Conservation (phyloP, 53 echinoderm and acorn worm genomes). For the Echinometra lucunter region DNA sequence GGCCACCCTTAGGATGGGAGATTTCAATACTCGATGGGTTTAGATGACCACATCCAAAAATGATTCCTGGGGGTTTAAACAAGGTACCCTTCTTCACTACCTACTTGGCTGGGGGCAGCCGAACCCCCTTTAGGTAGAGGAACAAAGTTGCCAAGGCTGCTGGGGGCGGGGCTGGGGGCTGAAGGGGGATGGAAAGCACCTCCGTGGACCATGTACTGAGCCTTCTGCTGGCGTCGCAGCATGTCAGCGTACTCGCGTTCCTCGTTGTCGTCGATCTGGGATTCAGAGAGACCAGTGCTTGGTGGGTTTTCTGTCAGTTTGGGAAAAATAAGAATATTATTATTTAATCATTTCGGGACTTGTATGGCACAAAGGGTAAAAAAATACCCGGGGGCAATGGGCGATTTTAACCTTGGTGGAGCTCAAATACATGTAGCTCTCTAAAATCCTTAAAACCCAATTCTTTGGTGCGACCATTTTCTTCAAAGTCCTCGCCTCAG, state of each 20-base stretch:
- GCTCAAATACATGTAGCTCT: no score
- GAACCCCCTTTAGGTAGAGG: slow-evolving; percentile 78
- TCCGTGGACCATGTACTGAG: slow-evolving; percentile 40
- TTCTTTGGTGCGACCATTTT: no score
- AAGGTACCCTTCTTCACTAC: slow-evolving; percentile 89
- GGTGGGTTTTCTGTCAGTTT: slow-evolving; percentile 65
- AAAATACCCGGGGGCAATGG: no score
- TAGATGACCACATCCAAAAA: not conserved
- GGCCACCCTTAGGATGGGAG: no score
- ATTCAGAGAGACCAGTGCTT: slow-evolving; percentile 74
- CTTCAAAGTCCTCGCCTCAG: no score
- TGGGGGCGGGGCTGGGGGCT: slow-evolving; percentile 73
- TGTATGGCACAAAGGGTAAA: no score
- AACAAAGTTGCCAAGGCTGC: slow-evolving; percentile 90
- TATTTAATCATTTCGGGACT: no score
- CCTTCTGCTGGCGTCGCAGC: slow-evolving; percentile 77
- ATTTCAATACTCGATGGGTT: no score
- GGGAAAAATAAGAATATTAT: not conserved
- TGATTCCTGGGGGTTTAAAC: slow-evolving; percentile 62
- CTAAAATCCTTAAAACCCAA: no score
- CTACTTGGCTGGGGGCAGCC: slow-evolving; percentile 70
- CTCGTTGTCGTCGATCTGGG: slow-evolving; percentile 77
- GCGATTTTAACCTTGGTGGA: no score
- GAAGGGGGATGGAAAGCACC: slow-evolving; percentile 27
- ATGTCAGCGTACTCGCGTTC: slow-evolving; percentile 83